Percentiles rank a stretch among this genome's conserved stretches.
Evolutionary conservation across 2,888 invertebrate species (phyloP).

Genomic region (Acleris laterana): DNA sequence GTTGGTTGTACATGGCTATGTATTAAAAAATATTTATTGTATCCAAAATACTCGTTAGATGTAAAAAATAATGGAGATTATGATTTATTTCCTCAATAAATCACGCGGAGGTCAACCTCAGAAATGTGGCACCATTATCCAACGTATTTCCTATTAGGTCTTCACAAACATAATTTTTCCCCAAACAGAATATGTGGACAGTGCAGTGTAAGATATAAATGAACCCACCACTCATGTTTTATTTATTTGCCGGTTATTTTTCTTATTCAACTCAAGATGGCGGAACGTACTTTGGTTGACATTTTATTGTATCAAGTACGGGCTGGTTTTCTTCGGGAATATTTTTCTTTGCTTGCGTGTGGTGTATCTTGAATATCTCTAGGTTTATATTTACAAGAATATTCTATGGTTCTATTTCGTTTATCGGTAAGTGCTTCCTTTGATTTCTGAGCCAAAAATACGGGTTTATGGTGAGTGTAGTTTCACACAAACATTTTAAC

Average conservation of each 20-base stretch:
- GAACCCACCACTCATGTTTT: constrained; percentile 35
- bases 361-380: constrained; percentile 9
- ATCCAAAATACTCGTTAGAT: too few species aligned
- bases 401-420: background rate
- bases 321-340: constrained; percentile 28
- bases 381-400: constrained; percentile 8
- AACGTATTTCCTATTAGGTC: constrained; percentile 29
- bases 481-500: too few species aligned
- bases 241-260: constrained; percentile 38
- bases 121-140: constrained; percentile 21
- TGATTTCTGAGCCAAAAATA: too few species aligned
- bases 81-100: constrained; percentile 30
- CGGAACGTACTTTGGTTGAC: constrained; percentile 32
- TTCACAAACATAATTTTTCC: constrained; percentile 23
- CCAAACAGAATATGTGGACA: constrained; percentile 20
- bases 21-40: too few species aligned
- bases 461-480: too few species aligned
- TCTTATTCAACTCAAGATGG: constrained; percentile 36
- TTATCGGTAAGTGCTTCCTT: too few species aligned
- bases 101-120: constrained; percentile 11
- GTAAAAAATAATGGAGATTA: constrained; percentile 1
- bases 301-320: constrained; percentile 32
- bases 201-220: constrained; percentile 35
- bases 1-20: too few species aligned
- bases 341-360: constrained; percentile 24